Evolutionary conservation across 2,113 vertebrate genomes (phyloP), one percentile per base, ranked within the genome.

Genomic region (Grallaria varia): DNA sequence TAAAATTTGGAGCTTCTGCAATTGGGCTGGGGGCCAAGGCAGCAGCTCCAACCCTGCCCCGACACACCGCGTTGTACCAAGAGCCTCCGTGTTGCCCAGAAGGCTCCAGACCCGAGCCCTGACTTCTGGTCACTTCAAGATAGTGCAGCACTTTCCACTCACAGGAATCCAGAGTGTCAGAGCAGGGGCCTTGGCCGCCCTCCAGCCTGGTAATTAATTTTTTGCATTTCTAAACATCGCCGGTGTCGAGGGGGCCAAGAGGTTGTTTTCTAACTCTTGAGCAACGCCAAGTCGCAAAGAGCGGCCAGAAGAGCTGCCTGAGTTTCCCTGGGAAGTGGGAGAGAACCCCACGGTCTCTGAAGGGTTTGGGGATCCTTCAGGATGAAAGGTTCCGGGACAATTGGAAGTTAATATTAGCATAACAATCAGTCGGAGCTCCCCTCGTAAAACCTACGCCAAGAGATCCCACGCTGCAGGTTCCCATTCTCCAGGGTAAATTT

Each of bases 331-430:
- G 39, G 30, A 90, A 90, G 80, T 0, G 28, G 47, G 58, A 82
- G 78, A 83, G 45, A 73, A 39, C 93, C 56, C 82, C 11, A 23
- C 1, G 0, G 33, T 40, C 74, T 59, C 78, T 39, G 4, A 59
- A 95, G 78, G n/a, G 71, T 58, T 94, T 81, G 21, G 89, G 93
- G 72, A 94, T 90, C 87, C 90, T 95, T 86, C 93, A 93, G 45
- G 33, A 72, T 75, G 82, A 94, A 93, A 92, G 72, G 72, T 63
- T 91, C 90, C 42, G 88, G 91, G 80, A 83, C 87, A 40, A 78
- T 10, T 90, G 78, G 72, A 75, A 90, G 93, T 94, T 95, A 88
- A 94, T 93, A 96, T 95, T 88, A 94, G 87, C 85, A 80, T 93
- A 64, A 91, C 84, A 90, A 97, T 94, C 67, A 75, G 77, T 45